A percentile compares a stretch with the other conserved stretches of the same genome.
Conservation (phyloP, 2,888 invertebrate genomes). For the Drosophila acutilabella region DNA sequence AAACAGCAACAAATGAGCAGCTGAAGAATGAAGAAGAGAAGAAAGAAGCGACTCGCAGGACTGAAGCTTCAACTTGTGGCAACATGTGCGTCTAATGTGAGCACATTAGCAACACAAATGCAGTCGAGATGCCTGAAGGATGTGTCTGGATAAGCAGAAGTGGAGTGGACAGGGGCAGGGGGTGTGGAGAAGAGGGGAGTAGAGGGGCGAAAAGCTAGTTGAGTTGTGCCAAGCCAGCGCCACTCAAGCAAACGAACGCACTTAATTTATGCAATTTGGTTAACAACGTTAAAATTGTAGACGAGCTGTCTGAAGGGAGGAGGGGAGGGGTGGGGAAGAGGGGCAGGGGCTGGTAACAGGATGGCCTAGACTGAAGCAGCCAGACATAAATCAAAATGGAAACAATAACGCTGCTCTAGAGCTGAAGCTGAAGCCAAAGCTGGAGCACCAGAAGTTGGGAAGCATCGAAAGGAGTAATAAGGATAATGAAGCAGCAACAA, state of each 20-base stretch:
- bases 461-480: slow-evolving; percentile 73
- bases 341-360: neutral
- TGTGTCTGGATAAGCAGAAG: neutral
- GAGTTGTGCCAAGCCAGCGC: slow-evolving; percentile 59
- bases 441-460: slow-evolving; percentile 18
- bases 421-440: slow-evolving; percentile 16
- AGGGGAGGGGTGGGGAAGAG: slow-evolving; percentile 5
- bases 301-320: slow-evolving; percentile 28
- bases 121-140: slow-evolving; percentile 59
- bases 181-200: slow-evolving; percentile 1
- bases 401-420: slow-evolving; percentile 66
- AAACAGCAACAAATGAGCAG: slow-evolving; percentile 31
- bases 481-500: slow-evolving; percentile 73
- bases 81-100: slow-evolving; percentile 78
- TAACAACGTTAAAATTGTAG: slow-evolving; percentile 83
- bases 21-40: neutral
- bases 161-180: slow-evolving; percentile 8
- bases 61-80: slow-evolving; percentile 51
- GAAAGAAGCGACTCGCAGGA: slow-evolving; percentile 21
- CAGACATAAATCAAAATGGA: slow-evolving; percentile 79
- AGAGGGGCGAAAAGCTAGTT: slow-evolving; percentile 28
- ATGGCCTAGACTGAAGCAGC: slow-evolving; percentile 30
- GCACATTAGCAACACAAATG: slow-evolving; percentile 80
- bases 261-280: slow-evolving; percentile 84
- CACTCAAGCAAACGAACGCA: slow-evolving; percentile 81